These are phyloP conservation scores for Macrosoma leucophasiata DNA, from an alignment of 2,888 invertebrate genomes.

Conservation along the genomic window DNA sequence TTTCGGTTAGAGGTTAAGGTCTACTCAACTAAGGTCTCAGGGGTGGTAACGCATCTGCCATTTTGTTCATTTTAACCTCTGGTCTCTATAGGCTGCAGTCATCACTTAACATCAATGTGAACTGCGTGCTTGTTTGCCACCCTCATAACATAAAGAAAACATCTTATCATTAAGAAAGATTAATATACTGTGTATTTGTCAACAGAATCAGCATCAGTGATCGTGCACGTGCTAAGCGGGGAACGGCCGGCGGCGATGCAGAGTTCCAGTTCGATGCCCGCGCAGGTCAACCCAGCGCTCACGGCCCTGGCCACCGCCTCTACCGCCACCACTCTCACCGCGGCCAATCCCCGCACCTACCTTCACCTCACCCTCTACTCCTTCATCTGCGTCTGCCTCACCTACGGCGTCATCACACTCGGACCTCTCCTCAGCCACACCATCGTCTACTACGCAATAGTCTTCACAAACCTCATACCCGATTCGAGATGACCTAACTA, in stretches of 20 bases:
- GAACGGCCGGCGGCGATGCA: slow-evolving; percentile 81
- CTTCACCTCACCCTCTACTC: slow-evolving; percentile 34
- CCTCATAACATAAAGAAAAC: too few species aligned
- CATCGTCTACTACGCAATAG: slow-evolving; percentile 24
- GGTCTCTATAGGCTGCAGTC: too few species aligned
- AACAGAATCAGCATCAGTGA: slow-evolving; percentile 86
- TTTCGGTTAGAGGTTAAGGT: too few species aligned
- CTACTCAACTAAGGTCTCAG: too few species aligned
- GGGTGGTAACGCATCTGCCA: too few species aligned
- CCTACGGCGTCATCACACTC: slow-evolving; percentile 31
- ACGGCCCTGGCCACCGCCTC: slow-evolving; percentile 44
- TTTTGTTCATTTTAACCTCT: too few species aligned
- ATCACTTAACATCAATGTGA: too few species aligned
- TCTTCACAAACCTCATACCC: slow-evolving; percentile 19
- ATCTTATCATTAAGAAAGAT: too few species aligned
- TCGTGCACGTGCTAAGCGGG: slow-evolving; percentile 89
- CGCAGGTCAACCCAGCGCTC: slow-evolving; percentile 47
- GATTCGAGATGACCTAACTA: slow-evolving; percentile 59
- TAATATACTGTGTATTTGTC: too few species aligned
- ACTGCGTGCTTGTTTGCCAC: too few species aligned
- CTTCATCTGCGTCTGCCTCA: slow-evolving; percentile 34
- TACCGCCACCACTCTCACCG: slow-evolving; percentile 36
- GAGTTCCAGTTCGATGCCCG: slow-evolving; percentile 60
- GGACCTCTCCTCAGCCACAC: slow-evolving; percentile 29
- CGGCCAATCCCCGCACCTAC: slow-evolving; percentile 22